These are phyloP conservation scores for Mus minutoides DNA, from an alignment of 2,797 vertebrate species.

Conservation along the genomic window DNA sequence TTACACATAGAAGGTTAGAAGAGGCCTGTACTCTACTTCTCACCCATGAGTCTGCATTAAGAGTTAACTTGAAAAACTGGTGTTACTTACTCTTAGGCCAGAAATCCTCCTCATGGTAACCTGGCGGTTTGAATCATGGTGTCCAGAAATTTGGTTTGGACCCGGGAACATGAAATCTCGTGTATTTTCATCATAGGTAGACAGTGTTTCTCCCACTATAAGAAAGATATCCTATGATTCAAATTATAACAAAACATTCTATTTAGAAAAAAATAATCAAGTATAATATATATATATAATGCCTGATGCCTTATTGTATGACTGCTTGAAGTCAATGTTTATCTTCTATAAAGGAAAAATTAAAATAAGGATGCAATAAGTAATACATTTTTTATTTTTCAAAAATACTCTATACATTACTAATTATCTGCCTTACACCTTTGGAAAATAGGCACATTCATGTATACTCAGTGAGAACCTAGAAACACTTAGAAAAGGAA, in stretches of 20 bases:
- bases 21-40: neutral
- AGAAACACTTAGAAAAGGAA: neutral
- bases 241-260: constrained; percentile 78
- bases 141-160: constrained; percentile 87
- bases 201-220: constrained; percentile 93
- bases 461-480: constrained; percentile 20
- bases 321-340: constrained; percentile 33
- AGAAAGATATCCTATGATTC: constrained; percentile 82
- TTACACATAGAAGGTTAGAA: neutral
- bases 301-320: constrained; percentile 61
- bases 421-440: neutral
- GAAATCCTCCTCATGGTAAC: constrained; percentile 93
- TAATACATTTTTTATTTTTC: neutral
- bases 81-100: constrained; percentile 91
- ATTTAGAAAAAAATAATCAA: constrained; percentile 79
- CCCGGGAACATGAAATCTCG: constrained; percentile 95
- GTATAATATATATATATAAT: constrained; percentile 37
- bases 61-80: neutral
- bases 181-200: constrained; percentile 92
- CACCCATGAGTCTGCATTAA: neutral
- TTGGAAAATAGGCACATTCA: neutral
- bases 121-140: constrained; percentile 90
- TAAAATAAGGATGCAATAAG: constrained; percentile 49
- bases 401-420: neutral
- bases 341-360: constrained; percentile 62